Evolutionary conservation across 2,113 vertebrate genomes (phyloP).

Genomic region (Bostrychus sinensis): DNA sequence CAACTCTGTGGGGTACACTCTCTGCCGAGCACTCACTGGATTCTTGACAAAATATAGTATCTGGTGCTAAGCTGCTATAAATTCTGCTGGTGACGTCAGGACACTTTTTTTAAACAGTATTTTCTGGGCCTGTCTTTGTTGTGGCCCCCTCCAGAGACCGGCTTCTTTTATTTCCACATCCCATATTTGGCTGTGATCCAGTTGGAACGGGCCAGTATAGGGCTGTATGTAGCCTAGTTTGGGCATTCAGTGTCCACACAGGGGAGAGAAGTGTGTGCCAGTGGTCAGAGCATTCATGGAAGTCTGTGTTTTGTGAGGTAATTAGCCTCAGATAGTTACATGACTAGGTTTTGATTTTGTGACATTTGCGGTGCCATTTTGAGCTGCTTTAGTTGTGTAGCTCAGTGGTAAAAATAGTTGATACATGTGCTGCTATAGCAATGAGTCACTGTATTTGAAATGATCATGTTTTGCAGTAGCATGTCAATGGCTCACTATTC

Average conservation of each 20-base stretch:
- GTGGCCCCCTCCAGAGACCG: conserved; percentile 24
- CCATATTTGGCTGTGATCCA: conserved; percentile 17
- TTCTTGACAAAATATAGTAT: conserved; percentile 65
- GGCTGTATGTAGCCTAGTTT: not conserved
- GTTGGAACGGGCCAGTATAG: not conserved
- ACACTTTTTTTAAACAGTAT: conserved; percentile 37
- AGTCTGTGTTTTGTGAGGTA: too few relatives aligned
- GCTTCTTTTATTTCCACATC: conserved; percentile 3
- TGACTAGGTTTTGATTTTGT: too few relatives aligned
- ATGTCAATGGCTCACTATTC: too few relatives aligned
- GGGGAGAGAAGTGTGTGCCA: too few relatives aligned
- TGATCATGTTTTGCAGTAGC: too few relatives aligned
- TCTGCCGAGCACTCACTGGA: conserved; percentile 50
- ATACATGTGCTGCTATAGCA: too few relatives aligned
- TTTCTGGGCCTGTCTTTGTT: conserved; percentile 27
- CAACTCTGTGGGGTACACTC: conserved; percentile 63
- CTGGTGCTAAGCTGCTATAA: conserved; percentile 50
- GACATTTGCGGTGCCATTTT: too few relatives aligned
- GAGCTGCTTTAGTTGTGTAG: too few relatives aligned
- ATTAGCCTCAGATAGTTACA: too few relatives aligned
- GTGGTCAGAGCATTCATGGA: not conserved
- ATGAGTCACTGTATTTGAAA: too few relatives aligned
- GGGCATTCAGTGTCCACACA: not conserved
- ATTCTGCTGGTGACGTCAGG: conserved; percentile 59
- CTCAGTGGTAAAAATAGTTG: too few relatives aligned